These are phyloP conservation scores for Folsomia candida DNA, from an alignment of 2,888 invertebrate genomes.

Conservation along the genomic window DNA sequence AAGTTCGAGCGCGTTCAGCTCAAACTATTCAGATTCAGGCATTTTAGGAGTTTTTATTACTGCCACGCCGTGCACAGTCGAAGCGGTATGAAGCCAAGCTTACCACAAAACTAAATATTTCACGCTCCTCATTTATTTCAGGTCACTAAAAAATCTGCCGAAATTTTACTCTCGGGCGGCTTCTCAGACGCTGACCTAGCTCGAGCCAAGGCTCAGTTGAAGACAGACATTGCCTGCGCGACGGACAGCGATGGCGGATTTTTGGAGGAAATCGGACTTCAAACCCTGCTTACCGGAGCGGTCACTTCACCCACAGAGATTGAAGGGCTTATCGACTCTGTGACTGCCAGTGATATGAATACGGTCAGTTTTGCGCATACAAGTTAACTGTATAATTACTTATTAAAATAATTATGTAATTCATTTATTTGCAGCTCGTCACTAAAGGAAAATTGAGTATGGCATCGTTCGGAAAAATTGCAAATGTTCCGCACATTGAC, in stretches of 20 bases:
- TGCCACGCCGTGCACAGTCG: slow-evolving; percentile 66
- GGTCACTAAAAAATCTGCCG: slow-evolving; percentile 46
- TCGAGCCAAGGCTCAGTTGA: slow-evolving; percentile 75
- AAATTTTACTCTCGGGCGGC: slow-evolving; percentile 60
- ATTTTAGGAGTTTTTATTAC: slow-evolving; percentile 72
- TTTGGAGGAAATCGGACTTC: slow-evolving; percentile 67
- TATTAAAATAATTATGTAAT: no score
- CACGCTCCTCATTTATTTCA: slow-evolving; percentile 18
- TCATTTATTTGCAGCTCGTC: slow-evolving; percentile 39
- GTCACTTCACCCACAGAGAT: slow-evolving; percentile 61
- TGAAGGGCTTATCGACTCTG: slow-evolving; percentile 65
- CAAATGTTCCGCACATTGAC: slow-evolving; percentile 74
- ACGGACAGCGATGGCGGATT: slow-evolving; percentile 64
- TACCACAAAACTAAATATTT: slow-evolving; percentile 9
- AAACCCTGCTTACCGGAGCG: slow-evolving; percentile 65
- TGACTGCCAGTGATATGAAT: slow-evolving; percentile 67
- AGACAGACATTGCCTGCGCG: slow-evolving; percentile 65
- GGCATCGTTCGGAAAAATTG: slow-evolving; percentile 77
- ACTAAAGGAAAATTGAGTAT: slow-evolving; percentile 66
- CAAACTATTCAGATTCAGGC: slow-evolving; percentile 82
- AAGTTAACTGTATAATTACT: no score
- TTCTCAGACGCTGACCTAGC: slow-evolving; percentile 67
- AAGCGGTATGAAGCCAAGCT: slow-evolving; percentile 58
- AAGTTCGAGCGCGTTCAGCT: slow-evolving; percentile 71
- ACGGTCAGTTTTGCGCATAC: slow-evolving; percentile 69